phyloP scores from a whole-genome alignment of 2,888 invertebrate species.

The Napeogenes inachia region DNA sequence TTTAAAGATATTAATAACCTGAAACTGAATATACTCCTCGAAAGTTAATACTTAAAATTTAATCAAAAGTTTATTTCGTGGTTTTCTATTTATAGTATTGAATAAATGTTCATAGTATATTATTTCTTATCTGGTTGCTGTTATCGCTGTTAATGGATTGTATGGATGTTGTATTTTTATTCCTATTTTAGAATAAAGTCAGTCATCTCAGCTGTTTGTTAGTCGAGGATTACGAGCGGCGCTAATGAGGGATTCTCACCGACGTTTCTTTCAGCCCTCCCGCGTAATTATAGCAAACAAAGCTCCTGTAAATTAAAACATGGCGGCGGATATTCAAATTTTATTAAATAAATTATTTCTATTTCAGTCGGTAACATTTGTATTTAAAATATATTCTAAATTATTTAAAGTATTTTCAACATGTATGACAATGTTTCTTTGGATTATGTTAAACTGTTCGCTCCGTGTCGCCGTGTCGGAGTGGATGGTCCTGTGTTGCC shows the following conservation, averaged over 20 bases:
- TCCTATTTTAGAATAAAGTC: too few relatives aligned
- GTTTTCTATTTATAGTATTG: too few relatives aligned
- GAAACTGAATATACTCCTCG: too few relatives aligned
- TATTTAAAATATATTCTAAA: background rate
- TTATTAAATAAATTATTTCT: slow-evolving; percentile 9
- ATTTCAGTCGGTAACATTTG: background rate
- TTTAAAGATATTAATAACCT: too few relatives aligned
- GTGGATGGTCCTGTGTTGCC: slow-evolving; percentile 43
- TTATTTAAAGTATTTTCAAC: slow-evolving; percentile 12
- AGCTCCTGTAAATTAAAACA: slow-evolving; percentile 37
- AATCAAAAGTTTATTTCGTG: too few relatives aligned
- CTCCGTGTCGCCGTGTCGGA: slow-evolving; percentile 51
- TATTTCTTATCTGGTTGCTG: too few relatives aligned
- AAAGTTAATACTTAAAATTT: too few relatives aligned
- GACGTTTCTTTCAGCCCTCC: slow-evolving; percentile 40
- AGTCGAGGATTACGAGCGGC: slow-evolving; percentile 24
- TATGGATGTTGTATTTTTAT: too few relatives aligned
- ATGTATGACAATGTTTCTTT: slow-evolving; percentile 21
- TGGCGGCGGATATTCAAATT: slow-evolving; percentile 16
- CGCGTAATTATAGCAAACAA: slow-evolving; percentile 44
- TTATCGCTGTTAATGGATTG: too few relatives aligned
- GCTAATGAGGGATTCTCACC: slow-evolving; percentile 42
- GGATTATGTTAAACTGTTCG: slow-evolving; percentile 61
- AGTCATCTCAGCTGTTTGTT: slow-evolving; percentile 18
- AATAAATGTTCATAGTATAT: too few relatives aligned